Percentiles rank a stretch among this genome's conserved stretches.
phyloP scores from a whole-genome alignment of 2,888 invertebrate species.

The Amaurobius ferox region DNA sequence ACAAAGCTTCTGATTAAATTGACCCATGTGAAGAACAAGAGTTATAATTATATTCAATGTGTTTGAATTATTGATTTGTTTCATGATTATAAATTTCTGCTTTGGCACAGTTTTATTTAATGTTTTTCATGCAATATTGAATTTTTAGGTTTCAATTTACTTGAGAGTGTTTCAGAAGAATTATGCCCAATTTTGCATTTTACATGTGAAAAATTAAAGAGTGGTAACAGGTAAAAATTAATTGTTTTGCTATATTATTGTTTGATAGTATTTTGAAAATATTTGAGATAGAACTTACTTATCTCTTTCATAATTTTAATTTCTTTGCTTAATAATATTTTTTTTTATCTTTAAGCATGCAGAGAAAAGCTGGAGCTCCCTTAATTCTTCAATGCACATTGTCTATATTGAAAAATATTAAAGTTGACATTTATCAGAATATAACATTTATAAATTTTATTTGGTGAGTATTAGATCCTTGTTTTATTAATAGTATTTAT shows the following conservation, averaged over 20 bases:
- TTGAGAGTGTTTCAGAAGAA: conserved; percentile 59
- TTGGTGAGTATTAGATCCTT: conserved; percentile 39
- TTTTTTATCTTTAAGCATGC: neutral
- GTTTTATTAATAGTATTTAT: too few relatives aligned
- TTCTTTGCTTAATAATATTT: too few relatives aligned
- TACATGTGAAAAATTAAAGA: conserved; percentile 57
- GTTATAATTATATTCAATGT: too few relatives aligned
- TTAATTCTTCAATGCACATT: conserved; percentile 91
- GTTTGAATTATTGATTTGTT: neutral
- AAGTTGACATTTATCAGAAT: conserved; percentile 64
- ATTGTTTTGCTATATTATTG: neutral
- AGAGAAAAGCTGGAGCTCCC: conserved; percentile 78
- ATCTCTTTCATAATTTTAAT: too few relatives aligned
- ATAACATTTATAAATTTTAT: conserved; percentile 54
- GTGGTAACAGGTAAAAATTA: conserved; percentile 31
- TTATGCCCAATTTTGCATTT: conserved; percentile 57
- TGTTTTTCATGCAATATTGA: too few relatives aligned
- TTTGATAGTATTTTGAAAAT: neutral
- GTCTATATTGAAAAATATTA: conserved; percentile 85
- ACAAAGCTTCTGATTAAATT: too few relatives aligned
- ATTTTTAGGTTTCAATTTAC: conserved; percentile 46
- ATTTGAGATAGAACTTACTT: too few relatives aligned
- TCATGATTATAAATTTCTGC: neutral
- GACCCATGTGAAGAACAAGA: too few relatives aligned
- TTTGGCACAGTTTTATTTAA: neutral